Conservation (phyloP, 1,140 invertebrate genomes). For the Trichoplusia ni region DNA sequence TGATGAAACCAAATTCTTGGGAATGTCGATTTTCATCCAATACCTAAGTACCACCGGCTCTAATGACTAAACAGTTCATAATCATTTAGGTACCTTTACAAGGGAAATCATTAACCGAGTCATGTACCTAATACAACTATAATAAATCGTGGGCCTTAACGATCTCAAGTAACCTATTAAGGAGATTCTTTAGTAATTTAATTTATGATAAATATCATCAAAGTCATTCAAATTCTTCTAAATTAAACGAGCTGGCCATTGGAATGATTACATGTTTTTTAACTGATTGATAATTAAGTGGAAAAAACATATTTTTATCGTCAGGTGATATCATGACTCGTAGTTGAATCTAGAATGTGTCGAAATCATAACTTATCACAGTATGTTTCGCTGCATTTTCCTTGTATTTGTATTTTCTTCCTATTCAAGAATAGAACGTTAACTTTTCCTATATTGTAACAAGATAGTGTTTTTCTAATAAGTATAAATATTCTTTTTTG, state of each 20-base stretch:
- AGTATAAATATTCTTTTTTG: neutral
- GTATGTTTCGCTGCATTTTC: neutral
- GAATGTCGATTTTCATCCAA: no score
- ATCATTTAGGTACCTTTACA: no score
- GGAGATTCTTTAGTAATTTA: neutral
- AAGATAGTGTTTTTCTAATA: no score
- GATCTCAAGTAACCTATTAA: conserved; percentile 9
- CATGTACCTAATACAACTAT: conserved; percentile 11
- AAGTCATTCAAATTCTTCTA: conserved; percentile 10
- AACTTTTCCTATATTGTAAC: no score
- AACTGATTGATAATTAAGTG: neutral
- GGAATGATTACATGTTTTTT: neutral
- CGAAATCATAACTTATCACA: neutral
- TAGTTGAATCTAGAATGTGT: neutral
- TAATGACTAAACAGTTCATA: no score
- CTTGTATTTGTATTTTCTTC: no score
- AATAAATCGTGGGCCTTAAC: conserved; percentile 16
- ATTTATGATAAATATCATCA: neutral
- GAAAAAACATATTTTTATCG: neutral
- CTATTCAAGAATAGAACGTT: no score
- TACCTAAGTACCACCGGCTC: no score
- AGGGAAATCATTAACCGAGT: conserved; percentile 16
- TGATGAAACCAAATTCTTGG: no score
- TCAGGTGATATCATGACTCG: neutral
- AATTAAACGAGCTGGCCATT: neutral